Evolutionary conservation across 2,797 vertebrate species (phyloP).

Genomic region (Forpus xanthops): DNA sequence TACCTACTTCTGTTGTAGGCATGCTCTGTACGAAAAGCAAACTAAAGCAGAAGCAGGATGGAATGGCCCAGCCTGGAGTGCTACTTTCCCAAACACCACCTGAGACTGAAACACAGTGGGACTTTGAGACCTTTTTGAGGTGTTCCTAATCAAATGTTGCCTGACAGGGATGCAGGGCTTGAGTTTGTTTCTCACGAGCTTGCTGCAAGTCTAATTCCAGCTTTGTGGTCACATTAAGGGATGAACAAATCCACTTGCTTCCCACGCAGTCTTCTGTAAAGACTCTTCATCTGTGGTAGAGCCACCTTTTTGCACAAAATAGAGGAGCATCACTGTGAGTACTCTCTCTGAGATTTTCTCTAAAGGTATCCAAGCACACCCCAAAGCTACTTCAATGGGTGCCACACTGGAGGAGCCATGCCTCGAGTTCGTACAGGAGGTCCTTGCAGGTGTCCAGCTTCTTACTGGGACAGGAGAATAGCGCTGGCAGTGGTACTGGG

Average conservation of each 20-base stretch:
- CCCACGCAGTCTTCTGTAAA: background rate
- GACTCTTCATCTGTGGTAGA: background rate
- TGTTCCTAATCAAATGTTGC: background rate
- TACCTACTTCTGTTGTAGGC: background rate
- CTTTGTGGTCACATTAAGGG: background rate
- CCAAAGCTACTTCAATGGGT: rapidly evolving
- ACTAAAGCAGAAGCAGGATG: background rate
- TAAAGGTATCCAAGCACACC: background rate
- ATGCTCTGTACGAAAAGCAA: background rate
- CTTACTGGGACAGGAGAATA: background rate
- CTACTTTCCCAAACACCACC: background rate
- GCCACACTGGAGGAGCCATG: rapidly evolving
- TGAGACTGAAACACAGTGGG: background rate
- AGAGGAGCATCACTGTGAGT: background rate
- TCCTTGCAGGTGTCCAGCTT: background rate
- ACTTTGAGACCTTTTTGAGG: background rate
- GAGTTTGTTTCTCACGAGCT: background rate
- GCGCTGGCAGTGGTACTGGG: background rate
- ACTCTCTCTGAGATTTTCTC: background rate
- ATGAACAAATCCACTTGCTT: background rate
- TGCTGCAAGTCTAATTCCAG: background rate
- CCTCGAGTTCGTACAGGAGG: background rate
- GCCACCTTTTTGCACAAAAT: background rate
- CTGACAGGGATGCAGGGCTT: background rate
- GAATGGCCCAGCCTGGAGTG: background rate